Percentiles rank a stretch among this genome's conserved stretches.
These are phyloP conservation scores for Lissocephala sabroskyi DNA, from an alignment of 2,888 invertebrate species.

Conservation along the genomic window DNA sequence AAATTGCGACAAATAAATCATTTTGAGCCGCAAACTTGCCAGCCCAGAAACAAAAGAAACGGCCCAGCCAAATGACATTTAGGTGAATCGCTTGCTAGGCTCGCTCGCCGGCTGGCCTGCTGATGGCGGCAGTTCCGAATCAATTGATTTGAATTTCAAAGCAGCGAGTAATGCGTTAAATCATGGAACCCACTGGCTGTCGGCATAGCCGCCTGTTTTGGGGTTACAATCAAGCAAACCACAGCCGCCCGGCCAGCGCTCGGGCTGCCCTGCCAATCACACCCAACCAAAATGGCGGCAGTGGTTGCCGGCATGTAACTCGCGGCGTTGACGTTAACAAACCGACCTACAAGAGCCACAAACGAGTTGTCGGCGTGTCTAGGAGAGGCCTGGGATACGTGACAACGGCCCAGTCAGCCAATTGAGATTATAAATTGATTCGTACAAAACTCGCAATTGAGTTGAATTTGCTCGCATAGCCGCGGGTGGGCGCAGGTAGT, in stretches of 20 bases:
- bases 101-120: too few relatives aligned
- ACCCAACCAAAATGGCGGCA: slow-evolving; percentile 44
- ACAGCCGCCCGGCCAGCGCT: slow-evolving; percentile 21
- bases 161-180: slow-evolving; percentile 18
- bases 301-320: slow-evolving; percentile 2
- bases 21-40: slow-evolving; percentile 39
- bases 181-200: background rate
- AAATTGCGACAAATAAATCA: slow-evolving; percentile 68
- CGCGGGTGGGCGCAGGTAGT: slow-evolving; percentile 1
- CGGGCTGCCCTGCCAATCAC: slow-evolving; percentile 59
- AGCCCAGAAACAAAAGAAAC: background rate
- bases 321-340: slow-evolving; percentile 53
- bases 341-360: slow-evolving; percentile 49
- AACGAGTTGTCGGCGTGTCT: slow-evolving; percentile 25
- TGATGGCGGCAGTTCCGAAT: too few relatives aligned
- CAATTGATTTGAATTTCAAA: slow-evolving; percentile 67
- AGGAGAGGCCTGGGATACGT: slow-evolving; percentile 25
- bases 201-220: background rate
- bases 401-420: slow-evolving; percentile 35
- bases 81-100: background rate
- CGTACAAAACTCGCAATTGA: slow-evolving; percentile 61
- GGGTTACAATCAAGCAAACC: slow-evolving; percentile 25
- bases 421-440: slow-evolving; percentile 64
- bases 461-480: slow-evolving; percentile 45
- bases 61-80: slow-evolving; percentile 57